Percentiles rank a stretch among this genome's conserved stretches.
Evolutionary conservation across 2,113 vertebrate genomes (phyloP).

Genomic region (Corythaixoides concolor): DNA sequence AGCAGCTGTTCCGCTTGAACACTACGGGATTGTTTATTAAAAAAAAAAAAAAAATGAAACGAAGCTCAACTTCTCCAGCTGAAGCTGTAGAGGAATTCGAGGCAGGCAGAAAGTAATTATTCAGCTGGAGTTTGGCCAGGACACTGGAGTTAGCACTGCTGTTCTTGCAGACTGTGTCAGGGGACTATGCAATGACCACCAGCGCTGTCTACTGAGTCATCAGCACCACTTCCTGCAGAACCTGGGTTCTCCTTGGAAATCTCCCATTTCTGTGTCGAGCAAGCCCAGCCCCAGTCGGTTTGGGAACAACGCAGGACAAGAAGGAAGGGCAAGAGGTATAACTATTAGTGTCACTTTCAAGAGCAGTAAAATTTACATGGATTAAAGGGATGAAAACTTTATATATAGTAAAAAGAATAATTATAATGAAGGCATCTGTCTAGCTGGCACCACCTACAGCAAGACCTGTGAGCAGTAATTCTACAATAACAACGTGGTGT

Average conservation of each 20-base stretch:
- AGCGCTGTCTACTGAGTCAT: not conserved
- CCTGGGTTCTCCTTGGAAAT: not conserved
- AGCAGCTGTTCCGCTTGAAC: not conserved
- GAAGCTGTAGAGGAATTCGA: slow-evolving; percentile 22
- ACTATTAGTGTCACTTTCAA: slow-evolving; percentile 51
- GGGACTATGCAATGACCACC: not conserved
- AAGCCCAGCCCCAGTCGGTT: not conserved
- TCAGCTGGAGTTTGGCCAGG: slow-evolving; percentile 38
- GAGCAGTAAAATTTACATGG: slow-evolving; percentile 56
- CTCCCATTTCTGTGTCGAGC: not conserved
- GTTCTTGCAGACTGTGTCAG: not conserved
- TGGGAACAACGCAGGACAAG: not conserved
- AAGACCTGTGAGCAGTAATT: slow-evolving; percentile 83
- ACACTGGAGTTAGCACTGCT: not conserved
- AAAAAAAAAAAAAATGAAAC: not conserved
- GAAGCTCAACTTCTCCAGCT: slow-evolving; percentile 34
- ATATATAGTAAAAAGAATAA: slow-evolving; percentile 68
- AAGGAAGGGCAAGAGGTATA: not conserved
- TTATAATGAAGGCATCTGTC: slow-evolving; percentile 80
- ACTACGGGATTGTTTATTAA: not conserved
- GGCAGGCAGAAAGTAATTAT: slow-evolving; percentile 52
- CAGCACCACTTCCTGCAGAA: not conserved
- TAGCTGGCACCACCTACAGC: slow-evolving; percentile 82
- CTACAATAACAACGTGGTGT: slow-evolving; percentile 83
- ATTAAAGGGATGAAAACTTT: slow-evolving; percentile 66